Evolutionary conservation across 2,797 vertebrate genomes (phyloP), one percentile per base, ranked within the genome.

Genomic region (Cirrhinus molitorella): DNA sequence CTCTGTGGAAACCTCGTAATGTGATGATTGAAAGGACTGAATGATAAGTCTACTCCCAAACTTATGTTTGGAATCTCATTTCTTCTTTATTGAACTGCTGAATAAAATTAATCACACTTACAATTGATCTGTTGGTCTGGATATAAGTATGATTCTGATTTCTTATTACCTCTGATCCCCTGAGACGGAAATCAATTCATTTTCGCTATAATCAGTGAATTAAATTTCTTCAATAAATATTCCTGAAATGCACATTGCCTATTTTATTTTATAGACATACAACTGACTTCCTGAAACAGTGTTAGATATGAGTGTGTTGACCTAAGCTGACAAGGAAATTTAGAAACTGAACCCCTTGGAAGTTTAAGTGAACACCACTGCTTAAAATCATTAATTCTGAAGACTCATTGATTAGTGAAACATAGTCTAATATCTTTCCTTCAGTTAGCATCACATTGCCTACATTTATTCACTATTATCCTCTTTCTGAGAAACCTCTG

Each of bases 281-380:
- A 76, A 45, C 2, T 76, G n/a, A 25, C n/a, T 8, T 61, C 14
- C n/a, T 61, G 37, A 59, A 45, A 76, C 37, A 59, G 14, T 23
- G 47, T 31, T 5, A 51, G 25, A 12, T 74, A 14, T 40, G 13
- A 57, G 37, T 55, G 11, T 57, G n/a, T 17, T 55, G 16, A 61
- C n/a, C 23, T 11, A 45, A 13, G 55, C 23, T 19, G 40, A 61
- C 14, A 45, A 28, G 37, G 1, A 76, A 0, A 76, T 45, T 61
- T 76, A 61, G 23, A 61, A 61, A 28, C 23, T 59, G 34, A 59
- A 28, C 5, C 55, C 28, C 53, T 59, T 59, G n/a, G 9, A 76
- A 28, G 17, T 74, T 74, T 37, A 55, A 74, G 16, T 55, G 19
- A 74, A 74, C 21, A 57, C 6, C 17, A 5, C 23, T 77, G 74